phyloP scores from a whole-genome alignment of 1,140 invertebrate species.

The Drosophila ananassae region DNA sequence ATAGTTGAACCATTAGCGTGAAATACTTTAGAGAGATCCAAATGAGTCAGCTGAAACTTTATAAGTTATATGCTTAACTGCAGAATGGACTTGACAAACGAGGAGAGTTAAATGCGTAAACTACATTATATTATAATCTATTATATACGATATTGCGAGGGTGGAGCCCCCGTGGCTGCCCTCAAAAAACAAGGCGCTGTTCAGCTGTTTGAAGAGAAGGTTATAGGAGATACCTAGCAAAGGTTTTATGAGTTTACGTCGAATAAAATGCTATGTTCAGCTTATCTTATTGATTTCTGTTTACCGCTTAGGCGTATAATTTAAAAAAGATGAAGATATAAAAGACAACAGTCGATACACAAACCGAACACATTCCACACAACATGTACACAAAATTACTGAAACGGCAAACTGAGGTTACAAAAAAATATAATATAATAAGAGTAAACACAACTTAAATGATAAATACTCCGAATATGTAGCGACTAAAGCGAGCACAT shows the following conservation, averaged over 20 bases:
- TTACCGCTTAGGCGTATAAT: slow-evolving; percentile 49
- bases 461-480: slow-evolving; percentile 42
- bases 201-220: slow-evolving; percentile 53
- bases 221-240: slow-evolving; percentile 34
- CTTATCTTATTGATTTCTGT: slow-evolving; percentile 55
- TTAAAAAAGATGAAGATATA: slow-evolving; percentile 45
- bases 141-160: slow-evolving; percentile 47
- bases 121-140: slow-evolving; percentile 58
- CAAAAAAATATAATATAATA: slow-evolving; percentile 32
- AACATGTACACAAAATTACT: slow-evolving; percentile 31
- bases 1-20: slow-evolving; percentile 61
- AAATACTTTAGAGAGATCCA: slow-evolving; percentile 44
- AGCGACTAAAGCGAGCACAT: slow-evolving; percentile 54
- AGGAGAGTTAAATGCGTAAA: slow-evolving; percentile 45
- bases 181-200: slow-evolving; percentile 60
- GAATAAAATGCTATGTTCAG: slow-evolving; percentile 71
- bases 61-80: slow-evolving; percentile 60
- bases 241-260: slow-evolving; percentile 68
- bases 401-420: slow-evolving; percentile 66
- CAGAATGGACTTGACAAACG: slow-evolving; percentile 67
- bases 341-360: slow-evolving; percentile 72
- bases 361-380: slow-evolving; percentile 36
- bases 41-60: slow-evolving; percentile 64
- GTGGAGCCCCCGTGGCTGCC: slow-evolving; percentile 2
- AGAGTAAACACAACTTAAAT: slow-evolving; percentile 25